Evolutionary conservation across 1,140 invertebrate genomes (phyloP).

Genomic region (Varroa destructor): DNA sequence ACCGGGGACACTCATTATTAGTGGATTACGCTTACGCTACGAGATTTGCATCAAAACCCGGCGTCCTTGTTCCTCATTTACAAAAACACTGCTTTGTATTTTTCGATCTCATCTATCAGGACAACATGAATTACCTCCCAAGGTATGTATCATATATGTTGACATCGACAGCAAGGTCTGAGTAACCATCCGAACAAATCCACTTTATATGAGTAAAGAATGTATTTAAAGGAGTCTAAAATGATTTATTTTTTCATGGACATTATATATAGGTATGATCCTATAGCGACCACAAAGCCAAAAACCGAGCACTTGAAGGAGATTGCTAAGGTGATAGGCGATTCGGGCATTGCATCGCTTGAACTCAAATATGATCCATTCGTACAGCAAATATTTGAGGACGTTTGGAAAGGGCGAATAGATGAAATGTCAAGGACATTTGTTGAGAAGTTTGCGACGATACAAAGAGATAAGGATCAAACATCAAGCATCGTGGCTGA

Average conservation of each 20-base stretch:
- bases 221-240: too few species aligned
- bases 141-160: too few species aligned
- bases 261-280: not conserved
- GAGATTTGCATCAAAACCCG: not conserved
- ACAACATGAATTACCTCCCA: conserved; percentile 13
- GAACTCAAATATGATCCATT: conserved; percentile 11
- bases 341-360: not conserved
- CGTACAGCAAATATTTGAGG: not conserved
- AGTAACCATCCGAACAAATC: too few species aligned
- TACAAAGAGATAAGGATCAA: not conserved
- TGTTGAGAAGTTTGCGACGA: not conserved
- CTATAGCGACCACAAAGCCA: not conserved
- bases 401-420: not conserved
- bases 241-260: too few species aligned
- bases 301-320: not conserved
- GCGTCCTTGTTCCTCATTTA: conserved; percentile 8
- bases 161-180: too few species aligned
- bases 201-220: too few species aligned
- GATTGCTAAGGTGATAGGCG: not conserved
- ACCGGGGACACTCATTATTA: not conserved
- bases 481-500: too few species aligned
- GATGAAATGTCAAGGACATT: conserved; percentile 5
- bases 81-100: conserved; percentile 14
- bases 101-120: not conserved
- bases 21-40: conserved; percentile 10